Evolutionary conservation across 2,888 invertebrate genomes (phyloP).

Genomic region (Allygus modestus): DNA sequence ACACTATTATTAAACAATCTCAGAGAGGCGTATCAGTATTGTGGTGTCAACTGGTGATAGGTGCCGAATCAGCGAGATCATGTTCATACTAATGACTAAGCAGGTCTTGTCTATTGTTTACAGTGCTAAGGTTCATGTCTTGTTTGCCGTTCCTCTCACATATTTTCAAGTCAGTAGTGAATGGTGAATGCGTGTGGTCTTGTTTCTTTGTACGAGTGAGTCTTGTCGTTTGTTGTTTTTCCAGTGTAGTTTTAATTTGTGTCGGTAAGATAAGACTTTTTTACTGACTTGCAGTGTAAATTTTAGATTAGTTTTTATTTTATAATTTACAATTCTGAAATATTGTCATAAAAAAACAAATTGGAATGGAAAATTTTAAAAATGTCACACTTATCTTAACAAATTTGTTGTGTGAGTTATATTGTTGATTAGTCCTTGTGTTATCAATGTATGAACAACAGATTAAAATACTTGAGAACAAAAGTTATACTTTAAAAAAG

Average conservation of each 20-base stretch:
- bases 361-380: too few species aligned
- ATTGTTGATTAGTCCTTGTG: too few species aligned
- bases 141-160: constrained; percentile 15
- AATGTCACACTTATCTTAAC: too few species aligned
- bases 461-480: too few species aligned
- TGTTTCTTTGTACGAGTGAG: background rate
- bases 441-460: too few species aligned
- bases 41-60: constrained; percentile 9
- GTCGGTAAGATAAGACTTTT: constrained; percentile 4
- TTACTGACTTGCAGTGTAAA: too few species aligned
- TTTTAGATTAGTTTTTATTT: too few species aligned
- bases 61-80: background rate
- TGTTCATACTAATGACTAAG: constrained; percentile 59
- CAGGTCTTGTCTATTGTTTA: constrained; percentile 54
- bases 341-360: too few species aligned
- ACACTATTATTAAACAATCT: constrained; percentile 63
- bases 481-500: too few species aligned
- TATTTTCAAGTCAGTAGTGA: background rate
- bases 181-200: constrained; percentile 12
- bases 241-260: constrained; percentile 4
- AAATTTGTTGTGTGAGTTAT: too few species aligned
- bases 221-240: background rate
- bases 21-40: constrained; percentile 34
- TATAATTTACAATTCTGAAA: too few species aligned
- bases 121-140: background rate